Evolutionary conservation across 2,797 vertebrate genomes (phyloP).

Genomic region (Platyrinchus mystaceus): DNA sequence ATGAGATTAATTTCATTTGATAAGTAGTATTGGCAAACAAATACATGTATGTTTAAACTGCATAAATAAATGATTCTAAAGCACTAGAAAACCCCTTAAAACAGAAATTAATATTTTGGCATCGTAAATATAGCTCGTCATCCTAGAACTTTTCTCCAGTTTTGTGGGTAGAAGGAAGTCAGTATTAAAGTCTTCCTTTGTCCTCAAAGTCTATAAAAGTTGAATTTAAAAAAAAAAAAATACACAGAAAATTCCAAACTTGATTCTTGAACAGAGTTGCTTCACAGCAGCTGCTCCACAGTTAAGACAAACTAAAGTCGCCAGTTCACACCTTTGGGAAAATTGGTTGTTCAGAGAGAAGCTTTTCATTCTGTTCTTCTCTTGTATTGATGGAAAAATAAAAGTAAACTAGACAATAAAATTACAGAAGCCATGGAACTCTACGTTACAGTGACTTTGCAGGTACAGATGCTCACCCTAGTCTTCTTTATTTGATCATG

Average conservation of each 20-base stretch:
- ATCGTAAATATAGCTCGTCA: not conserved
- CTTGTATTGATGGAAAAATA: not conserved
- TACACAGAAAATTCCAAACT: not conserved
- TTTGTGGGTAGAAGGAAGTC: no score
- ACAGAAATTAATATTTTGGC: not conserved
- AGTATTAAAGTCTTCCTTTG: not conserved
- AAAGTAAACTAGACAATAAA: not conserved
- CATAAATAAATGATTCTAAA: not conserved
- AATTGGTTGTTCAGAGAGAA: not conserved
- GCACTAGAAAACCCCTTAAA: not conserved
- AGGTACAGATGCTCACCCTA: not conserved
- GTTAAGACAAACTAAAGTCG: not conserved
- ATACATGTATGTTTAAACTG: not conserved
- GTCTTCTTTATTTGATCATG: not conserved
- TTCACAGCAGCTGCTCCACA: not conserved
- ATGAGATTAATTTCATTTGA: not conserved
- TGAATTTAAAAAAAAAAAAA: not conserved
- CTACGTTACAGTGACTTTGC: accelerated
- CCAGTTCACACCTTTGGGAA: not conserved
- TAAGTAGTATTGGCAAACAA: not conserved
- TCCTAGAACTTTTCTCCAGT: no score
- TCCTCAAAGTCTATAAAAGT: not conserved
- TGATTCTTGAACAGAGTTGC: not conserved
- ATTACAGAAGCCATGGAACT: not conserved
- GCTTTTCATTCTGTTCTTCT: not conserved